Conservation (phyloP, 2,888 invertebrate species). For the Pocota personata region DNA sequence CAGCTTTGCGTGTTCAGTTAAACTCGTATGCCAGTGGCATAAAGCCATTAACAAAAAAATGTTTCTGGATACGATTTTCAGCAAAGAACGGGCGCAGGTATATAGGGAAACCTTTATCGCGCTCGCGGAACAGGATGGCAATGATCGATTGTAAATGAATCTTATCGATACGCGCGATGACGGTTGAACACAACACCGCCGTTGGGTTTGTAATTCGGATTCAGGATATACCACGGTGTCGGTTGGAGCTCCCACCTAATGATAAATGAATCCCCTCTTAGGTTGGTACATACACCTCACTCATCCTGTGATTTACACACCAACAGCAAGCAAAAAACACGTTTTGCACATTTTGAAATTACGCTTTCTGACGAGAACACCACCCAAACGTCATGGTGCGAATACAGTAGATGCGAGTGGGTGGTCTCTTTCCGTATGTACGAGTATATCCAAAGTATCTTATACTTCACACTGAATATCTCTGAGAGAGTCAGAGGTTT, state of each 20-base stretch:
- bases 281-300: background rate
- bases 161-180: constrained; percentile 50
- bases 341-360: constrained; percentile 32
- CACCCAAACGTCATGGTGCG: background rate
- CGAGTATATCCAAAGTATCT: constrained; percentile 14
- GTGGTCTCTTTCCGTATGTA: constrained; percentile 53
- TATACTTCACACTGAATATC: background rate
- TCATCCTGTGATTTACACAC: constrained; percentile 31
- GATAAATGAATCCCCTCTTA: constrained; percentile 33
- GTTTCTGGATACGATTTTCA: constrained; percentile 2
- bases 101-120: constrained; percentile 3
- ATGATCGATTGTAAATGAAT: constrained; percentile 64
- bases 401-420: constrained; percentile 28
- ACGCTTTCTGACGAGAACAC: constrained; percentile 1
- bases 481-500: constrained; percentile 1
- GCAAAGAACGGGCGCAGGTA: background rate
- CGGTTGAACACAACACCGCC: constrained; percentile 7
- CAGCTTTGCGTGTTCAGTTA: background rate
- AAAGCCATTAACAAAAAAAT: constrained; percentile 20
- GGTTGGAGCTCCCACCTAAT: background rate
- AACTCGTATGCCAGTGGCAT: constrained; percentile 7
- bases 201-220: constrained; percentile 18
- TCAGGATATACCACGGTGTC: constrained; percentile 7
- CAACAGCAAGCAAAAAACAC: constrained; percentile 17
- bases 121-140: background rate